These are phyloP conservation scores for Dendroctonus valens DNA, from an alignment of 1,140 invertebrate species.

Conservation along the genomic window DNA sequence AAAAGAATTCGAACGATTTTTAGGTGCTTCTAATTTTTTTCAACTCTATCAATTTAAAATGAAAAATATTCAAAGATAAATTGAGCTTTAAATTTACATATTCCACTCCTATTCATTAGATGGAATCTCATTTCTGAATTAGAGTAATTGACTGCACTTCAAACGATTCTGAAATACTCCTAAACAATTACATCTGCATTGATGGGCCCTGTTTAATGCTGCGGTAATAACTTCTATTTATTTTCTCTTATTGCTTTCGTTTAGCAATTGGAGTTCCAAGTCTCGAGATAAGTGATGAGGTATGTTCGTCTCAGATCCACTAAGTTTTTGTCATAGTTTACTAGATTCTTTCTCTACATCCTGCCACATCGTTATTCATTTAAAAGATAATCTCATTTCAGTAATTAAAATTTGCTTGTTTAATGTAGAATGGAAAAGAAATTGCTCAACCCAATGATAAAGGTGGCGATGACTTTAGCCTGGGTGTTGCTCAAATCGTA, in stretches of 20 bases:
- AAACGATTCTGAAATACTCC: too few relatives aligned
- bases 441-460: constrained; percentile 13
- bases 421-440: constrained; percentile 29
- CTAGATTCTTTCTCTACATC: background rate
- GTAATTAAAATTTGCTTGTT: background rate
- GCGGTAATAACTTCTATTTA: constrained; percentile 23
- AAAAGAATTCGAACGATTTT: too few relatives aligned
- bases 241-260: constrained; percentile 37
- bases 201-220: background rate
- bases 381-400: background rate
- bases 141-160: too few relatives aligned
- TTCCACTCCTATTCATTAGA: too few relatives aligned
- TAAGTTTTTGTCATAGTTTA: background rate
- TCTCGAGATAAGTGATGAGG: constrained; percentile 48
- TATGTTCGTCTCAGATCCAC: constrained; percentile 28
- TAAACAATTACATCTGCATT: background rate
- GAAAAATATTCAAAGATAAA: too few relatives aligned
- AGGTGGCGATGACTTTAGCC: constrained; percentile 51
- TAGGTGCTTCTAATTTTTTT: too few relatives aligned
- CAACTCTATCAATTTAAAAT: too few relatives aligned
- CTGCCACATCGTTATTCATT: background rate
- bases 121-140: too few relatives aligned
- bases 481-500: constrained; percentile 81
- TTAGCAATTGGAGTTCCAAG: constrained; percentile 48
- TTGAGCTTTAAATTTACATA: too few relatives aligned